Evolutionary conservation across 2,113 vertebrate species (phyloP).

Genomic region (Hemiscyllium ocellatum): DNA sequence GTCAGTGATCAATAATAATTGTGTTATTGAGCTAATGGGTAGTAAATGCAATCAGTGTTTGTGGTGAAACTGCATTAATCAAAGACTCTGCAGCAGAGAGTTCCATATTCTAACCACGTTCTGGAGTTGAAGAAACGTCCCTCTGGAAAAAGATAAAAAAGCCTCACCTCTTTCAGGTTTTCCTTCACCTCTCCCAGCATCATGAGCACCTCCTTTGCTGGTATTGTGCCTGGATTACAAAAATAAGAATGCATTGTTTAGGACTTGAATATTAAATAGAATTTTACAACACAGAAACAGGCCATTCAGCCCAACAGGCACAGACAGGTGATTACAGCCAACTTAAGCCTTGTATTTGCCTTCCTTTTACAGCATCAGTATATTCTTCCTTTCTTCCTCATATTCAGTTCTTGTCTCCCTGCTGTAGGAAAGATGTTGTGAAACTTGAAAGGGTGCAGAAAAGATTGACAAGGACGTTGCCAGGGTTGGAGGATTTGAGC

Average conservation of each 20-base stretch:
- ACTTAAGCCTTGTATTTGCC: not conserved
- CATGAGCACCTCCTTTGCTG: conserved; percentile 77
- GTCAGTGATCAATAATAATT: no score
- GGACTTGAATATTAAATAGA: not conserved
- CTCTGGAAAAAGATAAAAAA: not conserved
- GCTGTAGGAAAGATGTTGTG: no score
- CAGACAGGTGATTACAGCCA: not conserved
- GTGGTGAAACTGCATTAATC: no score
- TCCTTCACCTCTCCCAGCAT: conserved; percentile 78
- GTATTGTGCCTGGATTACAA: conserved; percentile 66
- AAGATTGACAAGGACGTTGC: no score
- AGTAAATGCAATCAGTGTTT: no score
- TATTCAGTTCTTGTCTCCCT: no score
- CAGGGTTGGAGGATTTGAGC: no score
- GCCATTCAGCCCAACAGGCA: not conserved
- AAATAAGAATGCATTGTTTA: not conserved
- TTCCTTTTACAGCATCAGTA: not conserved
- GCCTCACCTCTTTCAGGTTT: conserved; percentile 72
- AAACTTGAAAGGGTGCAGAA: no score
- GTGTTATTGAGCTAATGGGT: no score
- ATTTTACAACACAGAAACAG: not conserved
- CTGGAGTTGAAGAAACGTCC: not conserved
- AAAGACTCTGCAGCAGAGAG: not conserved
- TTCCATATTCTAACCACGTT: not conserved
- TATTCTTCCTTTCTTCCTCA: not conserved